These are phyloP conservation scores for Pogonocichla stellata DNA, from an alignment of 2,113 vertebrate genomes.

Conservation along the genomic window DNA sequence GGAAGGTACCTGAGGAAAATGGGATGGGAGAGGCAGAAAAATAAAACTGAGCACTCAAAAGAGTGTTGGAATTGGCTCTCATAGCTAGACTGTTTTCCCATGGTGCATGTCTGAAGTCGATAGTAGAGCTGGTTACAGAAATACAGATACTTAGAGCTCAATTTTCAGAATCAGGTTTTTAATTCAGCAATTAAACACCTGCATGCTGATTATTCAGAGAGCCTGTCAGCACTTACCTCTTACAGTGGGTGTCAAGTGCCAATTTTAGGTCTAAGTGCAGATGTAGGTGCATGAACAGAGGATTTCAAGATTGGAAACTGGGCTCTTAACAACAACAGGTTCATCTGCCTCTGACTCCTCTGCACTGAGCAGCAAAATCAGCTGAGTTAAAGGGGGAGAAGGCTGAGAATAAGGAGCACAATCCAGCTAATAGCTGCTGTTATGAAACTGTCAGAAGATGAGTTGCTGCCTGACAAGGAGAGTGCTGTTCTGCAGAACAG, in stretches of 20 bases:
- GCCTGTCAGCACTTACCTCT: neutral
- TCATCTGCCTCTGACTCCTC: neutral
- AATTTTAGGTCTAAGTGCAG: conserved; percentile 44
- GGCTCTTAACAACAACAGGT: neutral
- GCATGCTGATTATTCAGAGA: conserved; percentile 30
- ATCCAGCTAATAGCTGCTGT: neutral
- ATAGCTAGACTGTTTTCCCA: neutral
- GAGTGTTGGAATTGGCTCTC: neutral
- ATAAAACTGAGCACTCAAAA: neutral
- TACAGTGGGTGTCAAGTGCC: conserved; percentile 35
- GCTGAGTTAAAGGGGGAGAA: neutral
- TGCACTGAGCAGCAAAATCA: neutral
- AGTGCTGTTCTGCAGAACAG: neutral
- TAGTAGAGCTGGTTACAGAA: neutral
- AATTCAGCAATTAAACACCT: conserved; percentile 50
- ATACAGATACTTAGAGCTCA: neutral
- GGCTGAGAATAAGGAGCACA: neutral
- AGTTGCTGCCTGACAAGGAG: neutral
- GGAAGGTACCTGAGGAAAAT: neutral
- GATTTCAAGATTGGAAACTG: neutral
- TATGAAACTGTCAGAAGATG: neutral
- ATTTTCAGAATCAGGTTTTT: conserved; percentile 23
- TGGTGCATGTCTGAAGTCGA: neutral
- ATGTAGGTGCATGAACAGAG: neutral
- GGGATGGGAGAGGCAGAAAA: neutral